These are phyloP conservation scores for Lycaena phlaeas DNA, from an alignment of 2,888 invertebrate species.

Conservation along the genomic window DNA sequence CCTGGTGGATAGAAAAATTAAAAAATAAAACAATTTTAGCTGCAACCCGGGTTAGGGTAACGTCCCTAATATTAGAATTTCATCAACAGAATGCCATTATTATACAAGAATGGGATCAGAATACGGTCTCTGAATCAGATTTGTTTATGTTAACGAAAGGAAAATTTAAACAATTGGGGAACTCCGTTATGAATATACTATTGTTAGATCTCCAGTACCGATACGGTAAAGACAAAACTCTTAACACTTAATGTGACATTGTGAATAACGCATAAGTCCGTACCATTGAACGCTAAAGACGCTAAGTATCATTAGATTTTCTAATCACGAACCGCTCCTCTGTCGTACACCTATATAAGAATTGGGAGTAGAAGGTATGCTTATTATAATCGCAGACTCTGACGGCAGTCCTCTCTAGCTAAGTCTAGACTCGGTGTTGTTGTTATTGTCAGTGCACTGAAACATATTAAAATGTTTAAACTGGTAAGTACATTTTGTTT, in stretches of 20 bases:
- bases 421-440: constrained; percentile 40
- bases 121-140: no score
- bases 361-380: constrained; percentile 20
- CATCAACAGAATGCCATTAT: no score
- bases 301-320: constrained; percentile 44
- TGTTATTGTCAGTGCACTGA: constrained; percentile 21
- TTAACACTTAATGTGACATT: constrained; percentile 64
- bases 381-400: constrained; percentile 27
- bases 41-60: no score
- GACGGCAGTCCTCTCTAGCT: constrained; percentile 48
- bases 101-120: no score
- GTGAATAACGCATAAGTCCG: constrained; percentile 39
- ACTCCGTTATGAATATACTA: constrained; percentile 8
- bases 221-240: constrained; percentile 55
- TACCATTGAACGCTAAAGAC: constrained; percentile 41
- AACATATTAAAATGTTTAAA: constrained; percentile 43
- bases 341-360: constrained; percentile 41
- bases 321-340: constrained; percentile 51
- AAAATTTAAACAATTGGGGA: not conserved
- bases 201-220: constrained; percentile 44
- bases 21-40: no score
- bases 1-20: no score
- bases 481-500: constrained; percentile 36
- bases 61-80: no score
- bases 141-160: no score